Evolutionary conservation across 2,888 invertebrate species (phyloP), one percentile per base, ranked within the genome.

Genomic region (Celastrina argiolus): DNA sequence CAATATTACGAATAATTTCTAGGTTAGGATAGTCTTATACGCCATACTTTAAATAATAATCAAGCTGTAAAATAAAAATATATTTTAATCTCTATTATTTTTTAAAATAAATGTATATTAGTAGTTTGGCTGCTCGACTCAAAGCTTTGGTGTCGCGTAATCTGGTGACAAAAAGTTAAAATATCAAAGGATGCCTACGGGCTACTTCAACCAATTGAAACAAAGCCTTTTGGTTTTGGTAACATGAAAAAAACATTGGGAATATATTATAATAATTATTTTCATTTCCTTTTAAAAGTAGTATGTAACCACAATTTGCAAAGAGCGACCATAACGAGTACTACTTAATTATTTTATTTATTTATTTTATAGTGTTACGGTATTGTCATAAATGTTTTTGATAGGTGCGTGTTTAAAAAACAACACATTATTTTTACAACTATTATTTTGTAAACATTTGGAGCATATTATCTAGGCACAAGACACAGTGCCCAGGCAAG

Each of bases 81-180:
- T 45, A 45, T 51, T 51, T 51, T 26, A 51, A 51, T 51, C 22
- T 14, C 51, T 12, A 51, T 51, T 51, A 8, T 26, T 22, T 12
- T 51, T 22, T 22, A 3, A 12, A 26, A 51, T 5, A 12, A 22
- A 26, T 2, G 10, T 41, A 8, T 51, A 5, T 14, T 51, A 26
- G 1, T 26, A 51, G 22, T 22, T 22, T 22, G 51, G 51, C 31
- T 58, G 58, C 14, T 31, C 16, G 31, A 28, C n/a, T n/a, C 58
- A 58, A 58, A 58, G 58, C 58, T 58, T 58, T 58, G 58, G n/a
- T 58, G 31, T 58, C 58, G 14, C n/a, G 31, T 58, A 58, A 31
- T 28, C n/a, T 31, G 31, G 28, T 16, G 58, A 56, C n/a, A 56
- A n/a, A 56, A 31, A 56, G n/a, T 31, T 22, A 22, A 31, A 31